Percentiles rank a stretch among this genome's conserved stretches.
phyloP scores from a whole-genome alignment of 2,888 invertebrate species.

The Melanchra persicariae region DNA sequence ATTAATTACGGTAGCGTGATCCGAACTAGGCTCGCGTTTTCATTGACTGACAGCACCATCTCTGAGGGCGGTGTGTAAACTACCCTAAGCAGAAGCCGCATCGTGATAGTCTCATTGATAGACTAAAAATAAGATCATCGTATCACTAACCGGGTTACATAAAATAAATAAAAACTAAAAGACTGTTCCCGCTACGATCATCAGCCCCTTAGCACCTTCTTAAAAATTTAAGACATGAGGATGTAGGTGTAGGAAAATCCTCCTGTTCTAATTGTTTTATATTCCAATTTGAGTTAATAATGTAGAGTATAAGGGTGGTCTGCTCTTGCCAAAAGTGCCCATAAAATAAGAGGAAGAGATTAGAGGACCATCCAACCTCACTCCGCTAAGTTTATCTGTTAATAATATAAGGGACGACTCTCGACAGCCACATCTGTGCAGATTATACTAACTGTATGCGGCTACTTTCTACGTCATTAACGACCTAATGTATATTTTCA shows the following conservation, averaged over 20 bases:
- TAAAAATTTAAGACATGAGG: background rate
- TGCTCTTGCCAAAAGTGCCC: slow-evolving; percentile 40
- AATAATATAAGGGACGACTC: slow-evolving; percentile 38
- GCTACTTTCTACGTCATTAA: slow-evolving; percentile 13
- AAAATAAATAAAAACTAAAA: slow-evolving; percentile 21
- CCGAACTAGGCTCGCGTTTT: slow-evolving; percentile 35
- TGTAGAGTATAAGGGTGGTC: slow-evolving; percentile 35
- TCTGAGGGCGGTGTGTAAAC: slow-evolving; percentile 23
- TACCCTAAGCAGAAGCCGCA: slow-evolving; percentile 25
- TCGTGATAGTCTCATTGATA: background rate
- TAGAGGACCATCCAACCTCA: slow-evolving; percentile 42
- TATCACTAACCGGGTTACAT: slow-evolving; percentile 11
- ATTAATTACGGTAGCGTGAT: slow-evolving; percentile 55
- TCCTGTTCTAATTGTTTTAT: slow-evolving; percentile 26
- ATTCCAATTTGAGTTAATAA: slow-evolving; percentile 48
- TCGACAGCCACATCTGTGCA: slow-evolving; percentile 29
- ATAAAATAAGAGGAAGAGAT: slow-evolving; percentile 47
- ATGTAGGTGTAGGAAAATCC: background rate
- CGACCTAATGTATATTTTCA: background rate
- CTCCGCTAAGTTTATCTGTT: slow-evolving; percentile 39
- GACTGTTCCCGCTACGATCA: background rate
- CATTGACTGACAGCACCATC: slow-evolving; percentile 37
- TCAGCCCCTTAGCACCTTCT: background rate
- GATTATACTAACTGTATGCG: background rate
- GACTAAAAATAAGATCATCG: too few species aligned